Conservation (phyloP, 2,888 invertebrate species). For the Cristatella mucedo region DNA sequence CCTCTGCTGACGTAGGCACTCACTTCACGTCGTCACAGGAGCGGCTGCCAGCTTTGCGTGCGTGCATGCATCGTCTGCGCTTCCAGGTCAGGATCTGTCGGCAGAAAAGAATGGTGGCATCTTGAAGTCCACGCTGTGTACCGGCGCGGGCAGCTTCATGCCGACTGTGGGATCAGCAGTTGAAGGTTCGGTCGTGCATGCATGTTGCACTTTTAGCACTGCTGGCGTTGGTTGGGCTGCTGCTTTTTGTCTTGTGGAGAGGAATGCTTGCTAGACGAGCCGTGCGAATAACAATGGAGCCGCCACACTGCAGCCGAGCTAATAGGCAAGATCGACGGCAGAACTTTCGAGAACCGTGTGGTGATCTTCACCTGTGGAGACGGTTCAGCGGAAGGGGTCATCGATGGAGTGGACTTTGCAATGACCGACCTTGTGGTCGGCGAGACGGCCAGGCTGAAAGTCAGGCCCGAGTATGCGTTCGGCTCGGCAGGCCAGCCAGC, state of each 20-base stretch:
- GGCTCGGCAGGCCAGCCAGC: constrained; percentile 52
- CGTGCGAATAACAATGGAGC: too few relatives aligned
- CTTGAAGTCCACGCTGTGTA: constrained; percentile 51
- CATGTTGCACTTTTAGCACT: neutral
- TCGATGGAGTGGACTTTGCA: constrained; percentile 48
- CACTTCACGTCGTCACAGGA: too few relatives aligned
- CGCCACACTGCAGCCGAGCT: constrained; percentile 52
- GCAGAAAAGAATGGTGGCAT: constrained; percentile 68
- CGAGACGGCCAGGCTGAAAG: constrained; percentile 49
- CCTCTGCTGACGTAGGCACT: too few relatives aligned
- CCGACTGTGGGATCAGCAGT: constrained; percentile 71
- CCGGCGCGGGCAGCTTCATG: constrained; percentile 53
- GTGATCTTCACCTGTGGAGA: constrained; percentile 71
- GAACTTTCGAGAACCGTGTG: constrained; percentile 62
- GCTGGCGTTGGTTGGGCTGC: neutral
- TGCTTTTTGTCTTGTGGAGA: too few relatives aligned
- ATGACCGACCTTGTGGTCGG: constrained; percentile 57
- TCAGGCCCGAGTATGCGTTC: constrained; percentile 66
- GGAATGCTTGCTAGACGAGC: too few relatives aligned
- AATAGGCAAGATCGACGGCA: constrained; percentile 50
- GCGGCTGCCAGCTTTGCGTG: too few relatives aligned
- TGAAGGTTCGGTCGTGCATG: constrained; percentile 49
- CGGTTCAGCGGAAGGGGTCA: constrained; percentile 55
- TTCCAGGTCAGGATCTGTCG: constrained; percentile 59
- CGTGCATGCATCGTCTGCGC: too few relatives aligned